phyloP scores from a whole-genome alignment of 2,797 vertebrate species.

The Atherinosoma microstoma region DNA sequence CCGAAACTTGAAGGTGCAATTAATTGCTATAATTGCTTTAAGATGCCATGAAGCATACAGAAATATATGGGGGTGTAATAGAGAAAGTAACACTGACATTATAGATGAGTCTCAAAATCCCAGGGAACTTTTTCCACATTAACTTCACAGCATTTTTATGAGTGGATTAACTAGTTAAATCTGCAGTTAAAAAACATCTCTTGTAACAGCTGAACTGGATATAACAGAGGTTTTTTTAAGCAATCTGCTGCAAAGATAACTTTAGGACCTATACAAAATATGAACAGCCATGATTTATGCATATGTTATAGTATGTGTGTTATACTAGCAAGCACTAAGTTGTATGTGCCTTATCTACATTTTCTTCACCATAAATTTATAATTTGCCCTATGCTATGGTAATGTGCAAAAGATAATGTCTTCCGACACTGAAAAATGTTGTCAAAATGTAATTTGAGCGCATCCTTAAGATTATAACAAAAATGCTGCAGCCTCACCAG shows the following conservation, averaged over 20 bases:
- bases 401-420: neutral
- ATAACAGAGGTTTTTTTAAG: too few relatives aligned
- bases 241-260: too few relatives aligned
- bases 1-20: neutral
- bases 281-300: neutral
- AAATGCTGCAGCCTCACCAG: slow-evolving; percentile 84
- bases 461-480: neutral
- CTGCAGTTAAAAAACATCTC: too few relatives aligned
- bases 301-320: neutral
- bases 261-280: neutral
- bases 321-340: neutral
- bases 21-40: neutral
- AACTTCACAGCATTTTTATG: neutral
- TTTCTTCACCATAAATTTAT: neutral
- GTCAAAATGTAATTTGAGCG: neutral
- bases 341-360: neutral
- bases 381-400: neutral
- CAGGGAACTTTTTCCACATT: too few relatives aligned
- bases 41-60: neutral
- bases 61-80: neutral
- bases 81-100: too few relatives aligned
- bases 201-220: too few relatives aligned
- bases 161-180: neutral
- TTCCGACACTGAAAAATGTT: too few relatives aligned
- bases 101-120: too few relatives aligned